Evolutionary conservation across 2,888 invertebrate species (phyloP).

Genomic region (Agrotis segetum): DNA sequence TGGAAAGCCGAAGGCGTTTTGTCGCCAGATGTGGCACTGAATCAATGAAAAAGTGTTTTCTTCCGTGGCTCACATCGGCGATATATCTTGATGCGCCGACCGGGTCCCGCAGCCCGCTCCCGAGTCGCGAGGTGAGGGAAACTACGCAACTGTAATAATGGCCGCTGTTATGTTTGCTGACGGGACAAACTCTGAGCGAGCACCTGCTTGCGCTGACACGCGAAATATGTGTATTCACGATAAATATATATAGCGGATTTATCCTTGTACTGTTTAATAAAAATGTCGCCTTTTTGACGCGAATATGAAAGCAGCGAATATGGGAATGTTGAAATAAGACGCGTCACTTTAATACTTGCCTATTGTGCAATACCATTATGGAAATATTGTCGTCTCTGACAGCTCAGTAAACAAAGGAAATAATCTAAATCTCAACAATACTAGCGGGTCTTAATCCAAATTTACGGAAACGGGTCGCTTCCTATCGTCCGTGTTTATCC

Average conservation of each 20-base stretch:
- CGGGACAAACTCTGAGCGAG: conserved; percentile 81
- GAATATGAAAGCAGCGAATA: conserved; percentile 51
- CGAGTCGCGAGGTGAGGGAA: conserved; percentile 63
- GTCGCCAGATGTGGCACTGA: conserved; percentile 90
- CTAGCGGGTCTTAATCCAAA: conserved; percentile 66
- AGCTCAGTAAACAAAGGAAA: conserved; percentile 51
- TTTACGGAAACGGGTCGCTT: conserved; percentile 74
- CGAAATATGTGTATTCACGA: conserved; percentile 74
- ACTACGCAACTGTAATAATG: conserved; percentile 79
- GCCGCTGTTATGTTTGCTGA: conserved; percentile 82
- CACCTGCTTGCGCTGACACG: conserved; percentile 83
- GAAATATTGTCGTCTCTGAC: conserved; percentile 34
- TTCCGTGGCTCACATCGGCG: conserved; percentile 84
- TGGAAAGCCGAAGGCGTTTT: conserved; percentile 89
- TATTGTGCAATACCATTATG: conserved; percentile 19
- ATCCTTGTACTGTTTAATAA: conserved; percentile 75
- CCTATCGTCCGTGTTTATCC: conserved; percentile 70
- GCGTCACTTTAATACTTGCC: conserved; percentile 27
- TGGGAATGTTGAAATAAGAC: conserved; percentile 37
- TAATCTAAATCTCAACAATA: conserved; percentile 59
- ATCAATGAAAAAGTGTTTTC: conserved; percentile 91
- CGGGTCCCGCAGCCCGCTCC: conserved; percentile 31
- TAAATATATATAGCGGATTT: conserved; percentile 71
- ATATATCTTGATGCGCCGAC: conserved; percentile 83
- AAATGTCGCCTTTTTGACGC: conserved; percentile 69